phyloP scores from a whole-genome alignment of 2,888 invertebrate species.

The Arrhopalites spinosus region DNA sequence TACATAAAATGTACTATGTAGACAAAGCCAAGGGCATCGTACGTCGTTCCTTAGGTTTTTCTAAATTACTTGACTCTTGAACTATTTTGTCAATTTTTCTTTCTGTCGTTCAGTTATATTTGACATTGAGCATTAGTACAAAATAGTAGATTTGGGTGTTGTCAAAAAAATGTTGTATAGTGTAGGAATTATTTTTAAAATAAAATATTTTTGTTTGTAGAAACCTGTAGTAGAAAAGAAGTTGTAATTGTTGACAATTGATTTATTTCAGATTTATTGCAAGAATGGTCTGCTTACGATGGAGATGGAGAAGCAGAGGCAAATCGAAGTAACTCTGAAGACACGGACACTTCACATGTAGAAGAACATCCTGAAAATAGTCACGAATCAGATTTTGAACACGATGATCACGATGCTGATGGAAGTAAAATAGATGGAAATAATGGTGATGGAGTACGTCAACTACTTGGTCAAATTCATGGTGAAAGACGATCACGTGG shows the following conservation, averaged over 20 bases:
- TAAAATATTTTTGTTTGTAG: too few species aligned
- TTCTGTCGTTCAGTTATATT: too few species aligned
- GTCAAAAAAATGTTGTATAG: not conserved
- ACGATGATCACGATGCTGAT: slow-evolving; percentile 26
- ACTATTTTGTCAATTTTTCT: too few species aligned
- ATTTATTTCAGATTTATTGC: slow-evolving; percentile 18
- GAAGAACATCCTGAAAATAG: slow-evolving; percentile 50
- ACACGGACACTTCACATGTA: slow-evolving; percentile 53
- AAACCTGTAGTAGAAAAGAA: not conserved
- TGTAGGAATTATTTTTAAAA: not conserved
- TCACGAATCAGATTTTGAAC: slow-evolving; percentile 31
- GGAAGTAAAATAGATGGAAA: slow-evolving; percentile 19
- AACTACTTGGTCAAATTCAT: slow-evolving; percentile 18
- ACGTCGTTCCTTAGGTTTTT: too few species aligned
- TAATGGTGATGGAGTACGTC: slow-evolving; percentile 20
- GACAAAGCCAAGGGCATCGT: too few species aligned
- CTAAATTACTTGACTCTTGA: too few species aligned
- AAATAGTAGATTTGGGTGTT: too few species aligned
- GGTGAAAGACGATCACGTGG: slow-evolving; percentile 2
- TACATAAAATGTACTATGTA: too few species aligned
- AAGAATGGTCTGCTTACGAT: slow-evolving; percentile 38
- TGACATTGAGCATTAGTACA: too few species aligned
- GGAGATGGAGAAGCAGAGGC: slow-evolving; percentile 32
- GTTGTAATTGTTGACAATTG: not conserved
- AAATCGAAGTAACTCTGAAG: slow-evolving; percentile 51